Conservation (phyloP, 64 coral and sea anemone species). For the Trachythela sp. region DNA sequence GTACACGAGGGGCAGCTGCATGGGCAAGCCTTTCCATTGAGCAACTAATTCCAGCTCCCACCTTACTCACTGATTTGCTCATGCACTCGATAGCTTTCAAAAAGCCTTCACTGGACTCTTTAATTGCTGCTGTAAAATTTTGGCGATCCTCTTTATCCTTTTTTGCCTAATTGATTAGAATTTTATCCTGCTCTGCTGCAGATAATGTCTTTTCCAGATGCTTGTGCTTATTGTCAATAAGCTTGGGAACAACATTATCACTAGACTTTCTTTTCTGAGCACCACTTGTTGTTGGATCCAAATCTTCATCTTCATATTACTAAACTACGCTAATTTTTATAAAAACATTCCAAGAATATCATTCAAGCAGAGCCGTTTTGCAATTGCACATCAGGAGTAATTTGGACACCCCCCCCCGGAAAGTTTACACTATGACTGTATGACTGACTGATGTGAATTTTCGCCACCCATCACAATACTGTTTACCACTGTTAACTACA, state of each 20-base stretch:
- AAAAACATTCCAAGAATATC: too few species aligned
- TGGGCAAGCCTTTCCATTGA: neutral
- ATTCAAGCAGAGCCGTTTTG: too few species aligned
- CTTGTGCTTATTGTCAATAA: neutral
- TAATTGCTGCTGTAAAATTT: neutral
- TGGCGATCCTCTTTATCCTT: neutral
- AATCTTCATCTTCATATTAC: neutral
- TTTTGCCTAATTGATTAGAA: neutral
- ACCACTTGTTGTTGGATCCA: neutral
- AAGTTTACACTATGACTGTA: neutral
- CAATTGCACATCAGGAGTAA: too few species aligned
- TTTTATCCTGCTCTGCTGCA: neutral
- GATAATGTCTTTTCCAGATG: neutral
- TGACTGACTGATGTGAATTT: too few species aligned
- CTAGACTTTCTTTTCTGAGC: neutral
- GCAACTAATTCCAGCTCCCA: neutral
- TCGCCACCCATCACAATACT: too few species aligned
- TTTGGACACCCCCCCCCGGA: too few species aligned
- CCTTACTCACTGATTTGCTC: neutral
- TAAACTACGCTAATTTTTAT: too few species aligned
- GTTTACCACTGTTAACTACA: neutral
- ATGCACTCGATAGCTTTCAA: neutral
- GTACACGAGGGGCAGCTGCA: neutral
- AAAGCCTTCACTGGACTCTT: neutral
- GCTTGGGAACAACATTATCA: neutral